Evolutionary conservation across 2,888 invertebrate genomes (phyloP), one percentile per base, ranked within the genome.

Genomic region (Epicampocera succincta): DNA sequence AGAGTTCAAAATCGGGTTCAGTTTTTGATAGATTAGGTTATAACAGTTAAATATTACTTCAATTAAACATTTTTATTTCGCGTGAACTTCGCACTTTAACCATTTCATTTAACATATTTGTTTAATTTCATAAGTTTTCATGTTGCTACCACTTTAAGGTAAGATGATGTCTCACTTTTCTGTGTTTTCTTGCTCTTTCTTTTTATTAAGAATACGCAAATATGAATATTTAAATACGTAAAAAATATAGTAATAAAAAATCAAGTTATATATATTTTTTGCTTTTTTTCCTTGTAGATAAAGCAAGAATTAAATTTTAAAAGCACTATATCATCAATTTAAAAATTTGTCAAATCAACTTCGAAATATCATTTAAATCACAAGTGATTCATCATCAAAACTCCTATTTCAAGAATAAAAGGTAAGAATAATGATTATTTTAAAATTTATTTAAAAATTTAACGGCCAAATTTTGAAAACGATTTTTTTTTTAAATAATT

Each of bases 1-100:
- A 33, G 84, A 77, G 54, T 60, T 75, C 38, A 73, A 85, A 46
- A 52, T 33, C 50, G 0, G 44, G 11, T 25, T 87, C 90, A 0
- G 90, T 90, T 21, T 90, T 90, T 54, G 89, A 90, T 84, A 88
- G 90, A 15, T 86, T 90, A 33, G 90, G 90, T 6, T 89, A 88
- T 66, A 87, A 86, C 69, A 88, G 86, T 56, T 89, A 83, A 83
- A 71, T 13, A 50, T 60, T 2, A 38, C 46, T 71, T 25, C 13
- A 54, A 46, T 25, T 1, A 13, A 12, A 33, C 15, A 60, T 13
- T 66, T 33, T 54, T 46, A n/a, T 13, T 44, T 17, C 38, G 38
- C 19, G 0, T 17, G 5, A 40, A 48, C 52, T 40, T 21, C 21
- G 33, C 13, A 72, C 42, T 58, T 33, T 5, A 25, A 54, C n/a